Conservation (phyloP, 2,797 vertebrate genomes). For the Odontamblyopus rebecca region DNA sequence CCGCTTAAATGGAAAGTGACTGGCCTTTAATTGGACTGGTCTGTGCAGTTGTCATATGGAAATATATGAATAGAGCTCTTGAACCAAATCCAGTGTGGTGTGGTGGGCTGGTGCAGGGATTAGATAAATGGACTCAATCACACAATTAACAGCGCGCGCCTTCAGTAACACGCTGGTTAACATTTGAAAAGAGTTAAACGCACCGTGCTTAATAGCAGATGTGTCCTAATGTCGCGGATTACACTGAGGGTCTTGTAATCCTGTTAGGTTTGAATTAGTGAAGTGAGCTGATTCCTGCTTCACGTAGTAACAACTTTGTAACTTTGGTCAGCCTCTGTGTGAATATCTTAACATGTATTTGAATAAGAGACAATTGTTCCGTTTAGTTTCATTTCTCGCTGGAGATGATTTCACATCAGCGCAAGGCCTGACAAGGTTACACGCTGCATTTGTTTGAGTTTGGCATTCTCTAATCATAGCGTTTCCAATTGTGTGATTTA, state of each 20-base stretch:
- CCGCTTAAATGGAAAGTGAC: slow-evolving; percentile 77
- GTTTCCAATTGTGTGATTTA: slow-evolving; percentile 92
- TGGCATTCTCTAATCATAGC: slow-evolving; percentile 89
- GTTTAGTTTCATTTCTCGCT: slow-evolving; percentile 60
- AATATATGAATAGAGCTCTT: slow-evolving; percentile 85
- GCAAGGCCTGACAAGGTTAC: slow-evolving; percentile 80
- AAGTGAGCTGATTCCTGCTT: slow-evolving; percentile 13
- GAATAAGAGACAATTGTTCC: slow-evolving; percentile 55
- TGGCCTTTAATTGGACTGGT: slow-evolving; percentile 79
- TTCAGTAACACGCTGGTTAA: slow-evolving; percentile 74
- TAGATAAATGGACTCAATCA: slow-evolving; percentile 81
- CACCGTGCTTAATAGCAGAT: slow-evolving; percentile 67
- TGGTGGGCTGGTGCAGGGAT: slow-evolving; percentile 73
- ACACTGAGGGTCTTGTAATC: slow-evolving; percentile 64
- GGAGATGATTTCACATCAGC: slow-evolving; percentile 53
- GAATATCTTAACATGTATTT: slow-evolving; percentile 25
- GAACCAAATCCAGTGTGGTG: slow-evolving; percentile 77
- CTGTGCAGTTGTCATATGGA: slow-evolving; percentile 86
- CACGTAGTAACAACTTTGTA: background rate
- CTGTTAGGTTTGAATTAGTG: slow-evolving; percentile 49
- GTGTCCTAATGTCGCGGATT: slow-evolving; percentile 70
- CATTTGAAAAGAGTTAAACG: slow-evolving; percentile 72
- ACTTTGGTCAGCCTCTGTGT: slow-evolving; percentile 1
- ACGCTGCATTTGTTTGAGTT: slow-evolving; percentile 68
- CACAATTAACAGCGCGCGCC: slow-evolving; percentile 76